Conservation (phyloP, 2,113 vertebrate genomes). For the Lutjanus erythropterus region DNA sequence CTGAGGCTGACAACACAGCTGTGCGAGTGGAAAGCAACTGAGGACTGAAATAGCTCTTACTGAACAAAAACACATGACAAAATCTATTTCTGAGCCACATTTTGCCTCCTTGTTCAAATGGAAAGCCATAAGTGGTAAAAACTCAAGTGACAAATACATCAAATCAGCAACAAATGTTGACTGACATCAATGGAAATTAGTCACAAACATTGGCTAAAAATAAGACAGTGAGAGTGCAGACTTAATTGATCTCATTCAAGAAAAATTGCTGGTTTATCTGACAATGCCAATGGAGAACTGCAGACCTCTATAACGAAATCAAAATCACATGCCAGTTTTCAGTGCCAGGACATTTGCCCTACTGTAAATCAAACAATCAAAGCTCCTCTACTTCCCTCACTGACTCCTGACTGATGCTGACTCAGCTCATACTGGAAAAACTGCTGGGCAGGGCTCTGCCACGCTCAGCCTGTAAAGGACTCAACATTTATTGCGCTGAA, state of each 20-base stretch:
- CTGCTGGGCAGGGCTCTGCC: constrained; percentile 19
- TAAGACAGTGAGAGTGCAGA: background rate
- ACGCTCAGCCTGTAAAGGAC: constrained; percentile 22
- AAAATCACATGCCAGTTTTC: background rate
- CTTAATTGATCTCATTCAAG: background rate
- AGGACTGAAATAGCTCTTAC: constrained; percentile 60
- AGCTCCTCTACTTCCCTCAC: constrained; percentile 28
- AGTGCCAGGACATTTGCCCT: constrained; percentile 8
- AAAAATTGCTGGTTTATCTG: background rate
- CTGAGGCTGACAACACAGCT: constrained; percentile 28
- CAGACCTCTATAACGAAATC: background rate
- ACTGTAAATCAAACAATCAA: constrained; percentile 47
- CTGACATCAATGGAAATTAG: background rate
- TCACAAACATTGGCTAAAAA: background rate
- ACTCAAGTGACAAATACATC: constrained; percentile 16
- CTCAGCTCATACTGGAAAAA: constrained; percentile 43
- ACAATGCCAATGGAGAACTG: background rate
- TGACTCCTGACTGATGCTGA: constrained; percentile 29
- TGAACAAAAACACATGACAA: constrained; percentile 36
- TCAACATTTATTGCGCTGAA: constrained; percentile 25
- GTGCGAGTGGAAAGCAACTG: constrained; percentile 10
- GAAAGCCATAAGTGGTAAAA: constrained; percentile 5
- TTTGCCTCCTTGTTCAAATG: constrained; percentile 26
- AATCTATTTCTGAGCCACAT: constrained; percentile 41
- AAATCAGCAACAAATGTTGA: background rate